Evolutionary conservation across 2,113 vertebrate genomes (phyloP).

Genomic region (Amazona guildingii): DNA sequence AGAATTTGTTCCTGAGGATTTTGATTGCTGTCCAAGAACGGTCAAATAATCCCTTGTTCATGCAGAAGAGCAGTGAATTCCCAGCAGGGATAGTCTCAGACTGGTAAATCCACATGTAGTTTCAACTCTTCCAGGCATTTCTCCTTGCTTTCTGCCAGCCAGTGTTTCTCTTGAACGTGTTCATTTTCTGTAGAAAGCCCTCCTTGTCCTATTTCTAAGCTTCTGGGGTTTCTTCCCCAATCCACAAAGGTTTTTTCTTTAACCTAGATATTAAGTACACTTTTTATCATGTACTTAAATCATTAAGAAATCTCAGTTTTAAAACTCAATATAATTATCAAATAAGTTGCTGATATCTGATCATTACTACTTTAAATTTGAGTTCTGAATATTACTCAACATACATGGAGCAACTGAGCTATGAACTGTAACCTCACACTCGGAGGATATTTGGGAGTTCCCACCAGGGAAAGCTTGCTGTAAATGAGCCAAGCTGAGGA

Average conservation of each 20-base stretch:
- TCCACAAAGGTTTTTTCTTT: neutral
- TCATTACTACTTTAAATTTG: neutral
- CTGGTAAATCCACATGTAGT: neutral
- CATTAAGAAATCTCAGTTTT: neutral
- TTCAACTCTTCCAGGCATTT: slow-evolving; percentile 26
- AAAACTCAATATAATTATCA: neutral
- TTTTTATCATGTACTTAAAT: neutral
- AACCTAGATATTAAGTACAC: neutral
- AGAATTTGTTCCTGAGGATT: slow-evolving; percentile 31
- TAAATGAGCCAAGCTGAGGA: neutral
- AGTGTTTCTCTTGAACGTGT: neutral
- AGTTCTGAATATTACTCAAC: neutral
- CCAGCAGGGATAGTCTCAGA: slow-evolving; percentile 28
- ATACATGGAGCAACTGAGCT: neutral
- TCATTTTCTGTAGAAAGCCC: neutral
- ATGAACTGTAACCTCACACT: neutral
- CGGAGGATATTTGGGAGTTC: neutral
- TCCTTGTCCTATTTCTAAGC: neutral
- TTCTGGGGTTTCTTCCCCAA: neutral
- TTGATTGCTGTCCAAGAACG: slow-evolving; percentile 58
- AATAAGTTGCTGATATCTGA: neutral
- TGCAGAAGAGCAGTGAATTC: slow-evolving; percentile 67
- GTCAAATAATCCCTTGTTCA: slow-evolving; percentile 70
- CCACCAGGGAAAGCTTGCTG: neutral
- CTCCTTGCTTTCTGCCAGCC: slow-evolving; percentile 15